phyloP scores from a whole-genome alignment of 2,888 invertebrate species.

The Acleris emargana region DNA sequence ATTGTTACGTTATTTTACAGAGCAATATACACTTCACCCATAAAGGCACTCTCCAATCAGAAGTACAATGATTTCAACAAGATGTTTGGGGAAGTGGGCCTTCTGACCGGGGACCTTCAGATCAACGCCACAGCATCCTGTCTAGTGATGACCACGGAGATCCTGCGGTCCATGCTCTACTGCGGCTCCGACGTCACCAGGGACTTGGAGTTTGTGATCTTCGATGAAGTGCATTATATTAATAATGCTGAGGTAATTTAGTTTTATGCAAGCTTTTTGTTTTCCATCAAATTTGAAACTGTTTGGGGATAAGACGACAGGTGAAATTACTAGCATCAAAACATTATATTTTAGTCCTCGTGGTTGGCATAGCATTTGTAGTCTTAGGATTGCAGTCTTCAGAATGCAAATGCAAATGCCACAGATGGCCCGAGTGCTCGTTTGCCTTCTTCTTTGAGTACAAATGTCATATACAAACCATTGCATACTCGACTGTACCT shows the following conservation, averaged over 20 bases:
- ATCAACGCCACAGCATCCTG: constrained; percentile 97
- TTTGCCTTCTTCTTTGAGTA: no score
- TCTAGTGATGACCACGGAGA: constrained; percentile 99
- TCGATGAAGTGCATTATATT: constrained; percentile 99
- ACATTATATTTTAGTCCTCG: no score
- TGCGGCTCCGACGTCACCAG: constrained; percentile 96
- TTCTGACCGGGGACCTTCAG: constrained; percentile 97
- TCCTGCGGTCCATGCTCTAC: constrained; percentile 97
- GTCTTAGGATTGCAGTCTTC: no score
- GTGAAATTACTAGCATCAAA: no score
- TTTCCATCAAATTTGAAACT: no score
- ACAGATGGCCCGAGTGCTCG: no score
- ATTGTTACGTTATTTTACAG: constrained; percentile 61
- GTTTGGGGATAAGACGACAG: no score
- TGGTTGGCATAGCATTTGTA: no score
- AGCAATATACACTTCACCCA: constrained; percentile 98
- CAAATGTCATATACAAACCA: no score
- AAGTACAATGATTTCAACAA: constrained; percentile 98
- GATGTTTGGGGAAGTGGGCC: constrained; percentile 95
- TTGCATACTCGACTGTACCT: no score
- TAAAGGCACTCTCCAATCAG: constrained; percentile 99
- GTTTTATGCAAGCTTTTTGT: no score
- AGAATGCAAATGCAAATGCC: no score
- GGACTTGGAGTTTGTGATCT: constrained; percentile 99
- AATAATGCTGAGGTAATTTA: constrained; percentile 93